Evolutionary conservation across 2,113 vertebrate species (phyloP), one percentile per base, ranked within the genome.

Genomic region (Sisor rabdophorus): DNA sequence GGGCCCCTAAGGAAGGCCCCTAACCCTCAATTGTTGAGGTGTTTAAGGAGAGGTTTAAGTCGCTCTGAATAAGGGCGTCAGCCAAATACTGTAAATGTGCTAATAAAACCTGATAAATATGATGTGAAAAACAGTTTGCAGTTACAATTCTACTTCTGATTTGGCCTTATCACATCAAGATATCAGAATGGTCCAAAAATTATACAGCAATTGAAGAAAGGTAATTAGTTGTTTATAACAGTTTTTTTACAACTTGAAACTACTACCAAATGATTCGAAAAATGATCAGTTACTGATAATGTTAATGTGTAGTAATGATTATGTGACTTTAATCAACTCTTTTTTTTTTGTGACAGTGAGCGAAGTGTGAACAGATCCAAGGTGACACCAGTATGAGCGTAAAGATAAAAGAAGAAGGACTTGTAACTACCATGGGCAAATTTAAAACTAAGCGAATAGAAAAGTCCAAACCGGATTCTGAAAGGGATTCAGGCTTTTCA

Each of bases 401-500:
- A 64, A 90, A 88, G 79, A 82, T 86, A 68, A 92, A 90, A 63
- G 84, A 81, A 1, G 90, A 88, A 24, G 80, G 50, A 11, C 84
- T 83, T 54, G 59, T 76, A 10, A 86, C 82, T 58, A 52, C 63
- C 3, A 71, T 55, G 6, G 81, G 65, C 79, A 85, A 82, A 71
- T 82, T 80, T 2, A 83, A 59, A 74, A 72, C 64, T 75, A 86
- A 82, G 81, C 89, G 87, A 86, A 73, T 82, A 11, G 71, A 81
- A 13, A 47, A 19, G 60, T 81, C 82, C 11, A 84, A 73, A 47
- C 30, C 72, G 0, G 94, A 96, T 40, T 93, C 93, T 8, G 95
- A 96, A 88, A 94, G 94, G 83, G 95, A 98, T 88, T 98, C 95
- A 0, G 95, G 94, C 70, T 96, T 96, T 84, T 97, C 95, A 93